Conservation (phyloP, 2,888 invertebrate genomes). For the Peribatodes rhomboidaria region DNA sequence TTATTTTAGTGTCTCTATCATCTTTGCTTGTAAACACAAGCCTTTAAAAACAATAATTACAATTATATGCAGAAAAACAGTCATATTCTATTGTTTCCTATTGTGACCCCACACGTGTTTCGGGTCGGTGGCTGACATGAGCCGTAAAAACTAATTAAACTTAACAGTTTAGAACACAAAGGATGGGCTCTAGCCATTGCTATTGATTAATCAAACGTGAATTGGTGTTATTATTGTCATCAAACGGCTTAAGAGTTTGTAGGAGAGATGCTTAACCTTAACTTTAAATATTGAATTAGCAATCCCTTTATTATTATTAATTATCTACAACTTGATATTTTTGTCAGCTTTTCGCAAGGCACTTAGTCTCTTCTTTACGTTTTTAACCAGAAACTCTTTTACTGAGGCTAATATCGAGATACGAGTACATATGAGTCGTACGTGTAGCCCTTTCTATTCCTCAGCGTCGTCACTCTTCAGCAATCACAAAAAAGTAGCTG, state of each 20-base stretch:
- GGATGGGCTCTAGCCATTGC: slow-evolving; percentile 52
- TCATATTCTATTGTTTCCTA: slow-evolving; percentile 31
- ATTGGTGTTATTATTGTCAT: slow-evolving; percentile 11
- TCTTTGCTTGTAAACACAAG: slow-evolving; percentile 8
- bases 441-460: not conserved
- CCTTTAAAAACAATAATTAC: slow-evolving; percentile 25
- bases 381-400: not conserved
- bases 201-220: slow-evolving; percentile 53
- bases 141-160: slow-evolving; percentile 64
- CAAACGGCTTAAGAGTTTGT: not conserved
- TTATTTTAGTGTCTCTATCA: not conserved
- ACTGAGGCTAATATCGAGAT: not conserved
- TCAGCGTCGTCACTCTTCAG: slow-evolving; percentile 3
- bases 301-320: no score
- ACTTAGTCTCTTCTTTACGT: not conserved
- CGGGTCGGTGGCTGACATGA: slow-evolving; percentile 39
- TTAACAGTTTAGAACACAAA: slow-evolving; percentile 51
- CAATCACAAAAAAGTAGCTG: slow-evolving; percentile 43
- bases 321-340: not conserved
- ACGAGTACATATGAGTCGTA: not conserved
- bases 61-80: slow-evolving; percentile 15
- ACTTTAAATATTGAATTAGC: not conserved
- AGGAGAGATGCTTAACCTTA: not conserved
- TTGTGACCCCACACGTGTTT: slow-evolving; percentile 43
- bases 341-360: not conserved